Evolutionary conservation across 2,888 invertebrate species (phyloP), one percentile per base, ranked within the genome.

Genomic region (Miltochrista miniata): DNA sequence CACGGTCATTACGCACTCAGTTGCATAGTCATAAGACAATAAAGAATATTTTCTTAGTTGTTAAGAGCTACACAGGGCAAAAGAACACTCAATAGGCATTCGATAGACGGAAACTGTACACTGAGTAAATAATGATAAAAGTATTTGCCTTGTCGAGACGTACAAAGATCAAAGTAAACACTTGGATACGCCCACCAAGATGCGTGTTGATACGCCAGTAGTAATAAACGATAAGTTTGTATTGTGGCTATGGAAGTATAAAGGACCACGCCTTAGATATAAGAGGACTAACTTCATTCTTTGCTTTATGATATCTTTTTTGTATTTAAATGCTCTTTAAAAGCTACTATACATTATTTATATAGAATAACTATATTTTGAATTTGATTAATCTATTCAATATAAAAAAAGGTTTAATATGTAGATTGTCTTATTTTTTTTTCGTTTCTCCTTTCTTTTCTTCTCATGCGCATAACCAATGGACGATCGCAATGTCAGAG

Each of bases 101-200:
- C 78, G 73, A 85, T 83, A 81, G 82, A 82, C 76, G 78, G 85
- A 76, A 83, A 87, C 84, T 80, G 76, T 75, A 87, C 80, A 84
- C 85, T 86, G 78, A 79, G 85, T 88, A 83, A 90, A 90, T 82
- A 89, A 72, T 75, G 87, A 86, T 89, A 87, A 89, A 90, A 88
- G 89, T 90, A 84, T 90, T 90, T 90, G 81, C 81, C 76, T 74
- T 79, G 79, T 80, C 74, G 78, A 84, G 81, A 76, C 81, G 77
- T 84, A 89, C 87, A 89, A 88, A 87, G 88, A 87, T 85, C 84
- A 77, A 67, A 68, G 86, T 72, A 87, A 90, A 90, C 83, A 89
- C 83, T 87, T 61, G 56, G 70, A 64, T 64, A 81, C 87, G 84
- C 87, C 90, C 79, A 88, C 86, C 70, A 59, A 64, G 70, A 61